Evolutionary conservation across 2,797 vertebrate species (phyloP), one percentile per base, ranked within the genome.

Genomic region (Melanotaenia boesemani): DNA sequence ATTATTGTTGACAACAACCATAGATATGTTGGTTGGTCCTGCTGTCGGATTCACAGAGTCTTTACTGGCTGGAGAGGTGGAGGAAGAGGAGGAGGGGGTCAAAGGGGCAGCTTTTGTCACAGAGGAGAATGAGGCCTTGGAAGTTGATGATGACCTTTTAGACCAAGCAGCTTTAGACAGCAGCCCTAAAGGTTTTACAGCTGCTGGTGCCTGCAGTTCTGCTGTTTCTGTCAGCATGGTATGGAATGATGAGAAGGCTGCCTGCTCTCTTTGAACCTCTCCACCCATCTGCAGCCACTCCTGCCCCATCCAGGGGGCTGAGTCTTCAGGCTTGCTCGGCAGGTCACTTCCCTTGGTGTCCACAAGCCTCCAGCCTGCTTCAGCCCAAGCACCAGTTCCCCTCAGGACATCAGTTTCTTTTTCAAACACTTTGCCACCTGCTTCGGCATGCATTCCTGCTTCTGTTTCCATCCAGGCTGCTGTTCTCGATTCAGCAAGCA

Each of bases 11-110:
- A 90, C 92, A 58, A 87, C 81, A 79, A 67, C 80, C 84, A 88
- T 63, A 24, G 95, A 89, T 0, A 84, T 84, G 24, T 86, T 89
- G 71, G 89, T 85, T 37, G 94, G 83, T 4, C 92, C 92, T 0
- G 56, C 84, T n/a, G 95, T 91, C 39, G 93, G 94, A 70, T 84
- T 92, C 77, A 93, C 95, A 67, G 54, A 30, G 54, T 91, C 93
- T 85, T 88, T 95, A 79, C 87, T 89, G 39, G 91, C 84, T 64
- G 94, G 77, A 4, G 82, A 74, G n/a, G 83, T 72, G 46, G 82
- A 70, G 12, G 78, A 72, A 24, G 76, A 50, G 20, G 74, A 46
- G 24, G 84, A 64, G 28, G 86, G 68, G 5, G 76, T 66, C 54
- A 65, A 68, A 52, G 85, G 68, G 60, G 89, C 60, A 24, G 83